Percentiles rank a stretch among this genome's conserved stretches.
Evolutionary conservation across 2,797 vertebrate genomes (phyloP).

Genomic region (Epinephelus awoara): DNA sequence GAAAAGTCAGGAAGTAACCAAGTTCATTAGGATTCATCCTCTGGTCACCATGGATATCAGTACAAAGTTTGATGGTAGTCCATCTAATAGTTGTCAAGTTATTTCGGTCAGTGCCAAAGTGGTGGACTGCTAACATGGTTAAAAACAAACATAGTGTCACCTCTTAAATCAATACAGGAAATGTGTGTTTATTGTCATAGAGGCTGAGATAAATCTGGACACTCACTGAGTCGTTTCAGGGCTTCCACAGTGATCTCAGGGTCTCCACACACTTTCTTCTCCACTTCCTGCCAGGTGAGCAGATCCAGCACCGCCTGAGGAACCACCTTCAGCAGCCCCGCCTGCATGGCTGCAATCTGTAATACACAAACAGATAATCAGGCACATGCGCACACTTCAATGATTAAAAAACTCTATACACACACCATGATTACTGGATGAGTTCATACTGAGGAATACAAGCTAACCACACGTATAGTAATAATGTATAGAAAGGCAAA

Average conservation of each 20-base stretch:
- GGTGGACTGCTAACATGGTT: too few relatives aligned
- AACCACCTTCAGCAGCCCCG: constrained; percentile 96
- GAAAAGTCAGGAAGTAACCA: too few relatives aligned
- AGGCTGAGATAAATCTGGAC: not conserved
- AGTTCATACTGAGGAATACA: not conserved
- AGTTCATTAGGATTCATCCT: too few relatives aligned
- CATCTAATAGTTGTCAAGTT: too few relatives aligned
- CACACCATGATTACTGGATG: not conserved
- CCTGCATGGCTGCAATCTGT: constrained; percentile 93
- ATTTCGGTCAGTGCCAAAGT: too few relatives aligned
- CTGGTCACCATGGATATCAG: too few relatives aligned
- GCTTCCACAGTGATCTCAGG: constrained; percentile 98
- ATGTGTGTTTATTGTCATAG: constrained; percentile 3
- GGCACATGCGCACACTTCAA: not conserved
- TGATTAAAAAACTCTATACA: too few relatives aligned
- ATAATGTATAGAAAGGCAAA: not conserved
- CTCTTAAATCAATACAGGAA: too few relatives aligned
- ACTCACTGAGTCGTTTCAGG: constrained; percentile 97
- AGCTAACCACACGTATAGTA: not conserved
- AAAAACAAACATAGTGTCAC: too few relatives aligned
- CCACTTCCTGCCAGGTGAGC: constrained; percentile 97
- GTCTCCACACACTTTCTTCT: constrained; percentile 98
- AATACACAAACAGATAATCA: constrained; percentile 5
- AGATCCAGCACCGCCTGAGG: constrained; percentile 97
- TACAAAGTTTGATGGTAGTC: too few relatives aligned